These are phyloP conservation scores for Passer domesticus DNA, from an alignment of 2,113 vertebrate genomes.

Conservation along the genomic window DNA sequence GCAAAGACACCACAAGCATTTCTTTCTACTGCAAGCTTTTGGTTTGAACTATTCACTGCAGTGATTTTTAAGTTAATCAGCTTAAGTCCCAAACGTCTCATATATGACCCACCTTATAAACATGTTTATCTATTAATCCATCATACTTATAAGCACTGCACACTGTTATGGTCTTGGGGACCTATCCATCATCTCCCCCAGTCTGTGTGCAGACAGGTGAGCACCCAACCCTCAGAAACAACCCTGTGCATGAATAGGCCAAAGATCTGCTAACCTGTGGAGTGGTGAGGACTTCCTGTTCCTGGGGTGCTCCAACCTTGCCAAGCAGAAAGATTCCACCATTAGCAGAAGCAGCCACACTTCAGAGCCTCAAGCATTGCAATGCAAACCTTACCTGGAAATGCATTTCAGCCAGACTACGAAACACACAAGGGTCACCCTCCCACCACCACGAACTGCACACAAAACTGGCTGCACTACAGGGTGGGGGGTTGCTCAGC, in stretches of 20 bases:
- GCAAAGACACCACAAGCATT: not conserved
- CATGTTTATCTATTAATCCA: not conserved
- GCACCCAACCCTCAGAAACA: slow-evolving; percentile 4
- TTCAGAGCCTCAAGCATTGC: slow-evolving; percentile 35
- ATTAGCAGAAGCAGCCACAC: slow-evolving; percentile 47
- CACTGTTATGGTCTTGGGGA: not conserved
- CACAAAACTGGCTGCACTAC: not conserved
- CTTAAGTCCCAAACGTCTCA: not conserved
- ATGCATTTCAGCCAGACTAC: slow-evolving; percentile 47
- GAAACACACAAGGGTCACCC: not conserved
- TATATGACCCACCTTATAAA: not conserved
- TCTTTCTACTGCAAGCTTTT: not conserved
- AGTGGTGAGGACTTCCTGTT: slow-evolving; percentile 58
- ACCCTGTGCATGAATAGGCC: not conserved
- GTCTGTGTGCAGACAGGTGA: not conserved
- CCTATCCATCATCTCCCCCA: not conserved
- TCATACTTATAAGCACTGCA: not conserved
- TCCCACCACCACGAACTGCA: not conserved
- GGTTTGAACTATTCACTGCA: not conserved
- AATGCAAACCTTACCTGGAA: slow-evolving; percentile 55
- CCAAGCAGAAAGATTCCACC: slow-evolving; percentile 59
- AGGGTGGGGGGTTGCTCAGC: not conserved
- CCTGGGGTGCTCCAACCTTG: slow-evolving; percentile 58
- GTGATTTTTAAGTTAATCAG: not conserved
- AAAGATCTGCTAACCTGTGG: slow-evolving; percentile 49